Evolutionary conservation across 1,140 invertebrate genomes (phyloP).

Genomic region (Apis dorsata): DNA sequence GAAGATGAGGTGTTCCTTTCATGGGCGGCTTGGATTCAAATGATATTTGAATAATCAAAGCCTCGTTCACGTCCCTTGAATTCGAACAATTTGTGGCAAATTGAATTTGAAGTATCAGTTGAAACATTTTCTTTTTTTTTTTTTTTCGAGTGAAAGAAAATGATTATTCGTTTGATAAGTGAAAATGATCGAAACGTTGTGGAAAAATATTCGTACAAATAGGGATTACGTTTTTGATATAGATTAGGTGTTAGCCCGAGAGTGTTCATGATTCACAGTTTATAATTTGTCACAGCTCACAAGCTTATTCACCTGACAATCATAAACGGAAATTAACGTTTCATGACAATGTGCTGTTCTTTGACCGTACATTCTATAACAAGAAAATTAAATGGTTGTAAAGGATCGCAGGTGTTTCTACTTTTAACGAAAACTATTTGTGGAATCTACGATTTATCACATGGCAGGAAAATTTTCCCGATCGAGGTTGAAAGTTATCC

Average conservation of each 20-base stretch:
- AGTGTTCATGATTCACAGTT: neutral
- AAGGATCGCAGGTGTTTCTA: constrained; percentile 1
- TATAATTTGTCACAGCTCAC: neutral
- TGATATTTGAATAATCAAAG: too few relatives aligned
- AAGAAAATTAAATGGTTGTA: neutral
- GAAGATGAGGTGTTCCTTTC: too few relatives aligned
- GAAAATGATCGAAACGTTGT: too few relatives aligned
- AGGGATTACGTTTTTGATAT: too few relatives aligned
- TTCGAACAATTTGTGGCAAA: too few relatives aligned
- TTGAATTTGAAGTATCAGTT: too few relatives aligned
- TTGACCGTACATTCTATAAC: neutral
- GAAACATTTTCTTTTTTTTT: too few relatives aligned
- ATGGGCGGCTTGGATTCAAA: too few relatives aligned
- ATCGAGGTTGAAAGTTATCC: neutral
- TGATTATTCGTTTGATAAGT: too few relatives aligned
- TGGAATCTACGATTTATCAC: neutral
- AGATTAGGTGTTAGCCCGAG: neutral
- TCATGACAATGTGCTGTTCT: neutral
- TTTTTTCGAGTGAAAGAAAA: too few relatives aligned
- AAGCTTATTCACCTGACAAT: neutral
- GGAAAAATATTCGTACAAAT: too few relatives aligned
- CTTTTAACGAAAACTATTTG: neutral
- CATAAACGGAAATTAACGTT: neutral
- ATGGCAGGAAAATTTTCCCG: neutral
- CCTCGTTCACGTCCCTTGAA: too few relatives aligned